Evolutionary conservation across 2,113 vertebrate species (phyloP).

Genomic region (Brachyhypopomus gauderio): DNA sequence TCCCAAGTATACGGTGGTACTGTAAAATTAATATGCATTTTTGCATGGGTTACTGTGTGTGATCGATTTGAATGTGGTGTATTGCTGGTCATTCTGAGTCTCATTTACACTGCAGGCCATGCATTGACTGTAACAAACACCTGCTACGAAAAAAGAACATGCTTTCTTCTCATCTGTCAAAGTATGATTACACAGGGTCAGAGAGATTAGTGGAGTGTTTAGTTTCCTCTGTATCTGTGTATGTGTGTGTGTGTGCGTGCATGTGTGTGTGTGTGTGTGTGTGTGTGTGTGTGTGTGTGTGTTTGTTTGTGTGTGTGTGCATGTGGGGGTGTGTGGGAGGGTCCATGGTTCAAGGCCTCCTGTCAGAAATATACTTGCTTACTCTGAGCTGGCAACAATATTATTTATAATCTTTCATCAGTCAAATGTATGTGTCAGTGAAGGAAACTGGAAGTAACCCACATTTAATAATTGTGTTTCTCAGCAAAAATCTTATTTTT

Average conservation of each 20-base stretch:
- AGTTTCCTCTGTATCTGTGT: slow-evolving; percentile 16
- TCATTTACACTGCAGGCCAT: neutral
- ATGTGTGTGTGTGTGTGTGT: too few species aligned
- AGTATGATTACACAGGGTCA: slow-evolving; percentile 30
- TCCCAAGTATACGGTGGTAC: too few species aligned
- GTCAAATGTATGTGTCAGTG: slow-evolving; percentile 9
- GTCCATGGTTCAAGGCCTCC: neutral
- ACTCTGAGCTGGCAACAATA: slow-evolving; percentile 6
- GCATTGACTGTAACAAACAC: slow-evolving; percentile 14
- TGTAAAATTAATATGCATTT: too few species aligned
- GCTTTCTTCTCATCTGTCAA: slow-evolving; percentile 33
- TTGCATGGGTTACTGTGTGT: neutral
- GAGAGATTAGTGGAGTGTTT: slow-evolving; percentile 28
- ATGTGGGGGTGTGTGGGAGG: neutral
- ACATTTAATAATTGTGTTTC: neutral
- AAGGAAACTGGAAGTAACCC: neutral
- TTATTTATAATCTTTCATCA: slow-evolving; percentile 34
- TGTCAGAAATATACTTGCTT: slow-evolving; percentile 22
- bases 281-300: neutral
- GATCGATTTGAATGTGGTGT: neutral
- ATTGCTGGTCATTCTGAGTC: neutral
- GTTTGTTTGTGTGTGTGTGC: neutral
- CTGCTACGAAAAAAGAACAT: slow-evolving; percentile 33
- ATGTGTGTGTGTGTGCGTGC: neutral
- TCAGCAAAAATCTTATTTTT: slow-evolving; percentile 1